phyloP scores from a whole-genome alignment of 2,113 vertebrate species.

The Rhea americana region DNA sequence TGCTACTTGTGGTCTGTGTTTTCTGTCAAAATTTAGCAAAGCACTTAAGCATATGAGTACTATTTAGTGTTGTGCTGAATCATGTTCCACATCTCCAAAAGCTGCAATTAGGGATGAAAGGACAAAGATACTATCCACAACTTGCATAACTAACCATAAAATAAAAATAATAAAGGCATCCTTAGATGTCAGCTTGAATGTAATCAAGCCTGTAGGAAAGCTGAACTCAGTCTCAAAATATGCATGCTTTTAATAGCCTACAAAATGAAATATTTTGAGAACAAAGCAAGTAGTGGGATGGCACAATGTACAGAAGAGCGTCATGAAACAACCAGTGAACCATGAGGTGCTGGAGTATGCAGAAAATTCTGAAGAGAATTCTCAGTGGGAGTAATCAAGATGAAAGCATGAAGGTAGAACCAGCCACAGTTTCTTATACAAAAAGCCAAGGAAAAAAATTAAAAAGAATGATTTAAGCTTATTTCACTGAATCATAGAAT shows the following conservation, averaged over 20 bases:
- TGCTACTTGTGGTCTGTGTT: not conserved
- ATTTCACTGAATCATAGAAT: not conserved
- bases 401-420: not conserved
- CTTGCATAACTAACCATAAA: constrained; percentile 9
- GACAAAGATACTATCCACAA: not conserved
- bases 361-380: not conserved
- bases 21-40: not conserved
- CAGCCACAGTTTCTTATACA: not conserved
- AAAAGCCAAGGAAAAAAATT: not conserved
- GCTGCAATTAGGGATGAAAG: constrained; percentile 22
- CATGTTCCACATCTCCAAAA: not conserved
- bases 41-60: not conserved
- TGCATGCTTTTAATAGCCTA: not conserved
- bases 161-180: not conserved
- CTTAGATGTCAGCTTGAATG: not conserved
- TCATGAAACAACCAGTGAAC: not conserved
- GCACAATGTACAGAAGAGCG: not conserved
- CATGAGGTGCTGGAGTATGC: not conserved
- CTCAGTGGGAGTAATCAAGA: not conserved
- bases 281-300: not conserved
- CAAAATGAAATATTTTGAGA: not conserved
- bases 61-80: not conserved
- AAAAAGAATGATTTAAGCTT: not conserved
- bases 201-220: not conserved
- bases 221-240: not conserved